Base-by-base conservation (phyloP, 2,113 vertebrate species). In the Elanus axillaris region DNA sequence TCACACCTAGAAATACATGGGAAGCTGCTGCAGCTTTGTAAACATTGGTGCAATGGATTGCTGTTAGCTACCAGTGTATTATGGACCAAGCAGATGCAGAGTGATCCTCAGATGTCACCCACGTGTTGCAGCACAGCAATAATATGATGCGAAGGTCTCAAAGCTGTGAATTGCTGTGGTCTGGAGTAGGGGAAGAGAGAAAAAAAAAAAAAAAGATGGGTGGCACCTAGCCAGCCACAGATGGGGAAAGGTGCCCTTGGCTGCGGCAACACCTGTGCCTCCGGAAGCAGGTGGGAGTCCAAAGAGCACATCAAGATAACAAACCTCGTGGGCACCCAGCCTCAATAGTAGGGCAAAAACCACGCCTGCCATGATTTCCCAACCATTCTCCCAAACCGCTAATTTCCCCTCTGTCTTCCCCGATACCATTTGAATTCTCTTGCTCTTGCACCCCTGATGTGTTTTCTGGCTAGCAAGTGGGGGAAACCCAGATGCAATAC, bases 281-380 rank as follows among this genome's bases (percentile, higher is more conserved):
- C 11, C 0, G 2, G 91, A 40, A 85, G 91, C 91, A 75, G 90
- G 85, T 96, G 96, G 90, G 85, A 95, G 85, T 76, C 27, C 90
- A 83, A 62, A 91, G 92, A 69, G 81, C 91, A 86, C 62, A 20
- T 27, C 18, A 13, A 1, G 59, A 52, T 58, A 40, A 38, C 79
- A 58, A 7, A 43, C 16, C 66, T 47, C 13, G 1, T 45, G 83
- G 68, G 90, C 55, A 40, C 22, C 21, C 71, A 45, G 66, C 62
- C 82, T 82, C 6, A 3, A 3, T 5, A 48, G 75, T 2, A 22
- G 96, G 67, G 90, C 86, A 93, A 68, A 36, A 56, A 38, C 56
- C 75, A 16, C 40, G 1, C 23, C 29, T 77, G 75, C 92, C 73
- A 10, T 10, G 15, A 5, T 18, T 84, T 68, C 34, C 69, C 80